A percentile compares a stretch with the other conserved stretches of the same genome.
These are phyloP conservation scores for Sandelia bainsii DNA, from an alignment of 2,797 vertebrate species.

Conservation along the genomic window DNA sequence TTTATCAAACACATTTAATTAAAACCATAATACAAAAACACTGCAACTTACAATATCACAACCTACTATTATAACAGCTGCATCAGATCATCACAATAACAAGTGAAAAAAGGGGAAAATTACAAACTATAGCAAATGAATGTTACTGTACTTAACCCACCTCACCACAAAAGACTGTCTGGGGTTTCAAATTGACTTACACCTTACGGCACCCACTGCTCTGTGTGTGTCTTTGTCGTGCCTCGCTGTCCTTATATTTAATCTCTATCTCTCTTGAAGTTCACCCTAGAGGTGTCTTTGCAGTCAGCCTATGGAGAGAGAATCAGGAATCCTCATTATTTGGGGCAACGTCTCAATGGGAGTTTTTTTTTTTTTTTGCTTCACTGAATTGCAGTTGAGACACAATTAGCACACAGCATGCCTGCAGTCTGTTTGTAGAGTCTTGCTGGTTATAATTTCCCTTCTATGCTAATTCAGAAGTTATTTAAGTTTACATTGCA, in stretches of 20 bases:
- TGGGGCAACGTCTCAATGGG: conserved; percentile 68
- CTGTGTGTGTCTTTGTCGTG: neutral
- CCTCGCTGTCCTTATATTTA: neutral
- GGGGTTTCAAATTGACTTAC: neutral
- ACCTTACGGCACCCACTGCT: conserved; percentile 6
- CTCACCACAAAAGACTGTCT: neutral
- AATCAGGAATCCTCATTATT: conserved; percentile 65
- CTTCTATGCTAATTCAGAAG: conserved; percentile 64
- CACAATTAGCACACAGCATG: conserved; percentile 75
- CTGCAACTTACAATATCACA: too few species aligned
- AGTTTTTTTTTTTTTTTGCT: conserved; percentile 63
- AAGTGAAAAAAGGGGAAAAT: neutral
- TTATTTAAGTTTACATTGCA: conserved; percentile 68
- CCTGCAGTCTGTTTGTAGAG: conserved; percentile 77
- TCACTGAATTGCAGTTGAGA: conserved; percentile 75
- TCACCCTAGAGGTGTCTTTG: conserved; percentile 41
- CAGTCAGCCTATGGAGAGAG: conserved; percentile 31
- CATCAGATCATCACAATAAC: neutral
- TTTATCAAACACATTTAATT: neutral
- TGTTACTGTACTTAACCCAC: neutral
- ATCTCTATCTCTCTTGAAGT: conserved; percentile 11
- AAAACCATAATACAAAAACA: neutral
- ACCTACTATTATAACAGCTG: neutral
- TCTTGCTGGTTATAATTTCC: conserved; percentile 74
- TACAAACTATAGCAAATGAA: neutral